phyloP scores from a whole-genome alignment of 2,888 invertebrate genomes.

The Zygaena filipendulae region DNA sequence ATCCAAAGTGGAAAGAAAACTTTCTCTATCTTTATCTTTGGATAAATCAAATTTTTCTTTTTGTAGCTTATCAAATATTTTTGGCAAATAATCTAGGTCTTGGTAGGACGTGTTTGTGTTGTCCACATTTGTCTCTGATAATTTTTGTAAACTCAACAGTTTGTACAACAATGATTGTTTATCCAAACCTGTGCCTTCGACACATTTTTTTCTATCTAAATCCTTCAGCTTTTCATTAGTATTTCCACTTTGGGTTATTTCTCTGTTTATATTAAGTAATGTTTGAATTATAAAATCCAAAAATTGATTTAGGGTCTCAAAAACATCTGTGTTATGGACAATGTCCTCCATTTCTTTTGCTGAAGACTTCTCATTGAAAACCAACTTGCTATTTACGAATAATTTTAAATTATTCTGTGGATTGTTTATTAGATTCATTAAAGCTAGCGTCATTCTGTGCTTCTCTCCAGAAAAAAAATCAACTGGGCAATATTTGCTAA shows the following conservation, averaged over 20 bases:
- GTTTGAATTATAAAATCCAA: conserved; percentile 38
- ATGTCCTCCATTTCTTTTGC: conserved; percentile 22
- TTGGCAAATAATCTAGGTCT: conserved; percentile 29
- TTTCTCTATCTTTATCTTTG: conserved; percentile 19
- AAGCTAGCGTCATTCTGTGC: conserved; percentile 62
- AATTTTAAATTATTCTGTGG: conserved; percentile 75
- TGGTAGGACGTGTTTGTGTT: conserved; percentile 6
- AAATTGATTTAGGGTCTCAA: conserved; percentile 28
- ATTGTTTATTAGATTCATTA: conserved; percentile 55
- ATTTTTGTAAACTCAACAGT: conserved; percentile 36
- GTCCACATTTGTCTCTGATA: conserved; percentile 21
- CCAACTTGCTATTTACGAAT: conserved; percentile 49
- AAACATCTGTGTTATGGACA: conserved; percentile 23
- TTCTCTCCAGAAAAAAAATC: conserved; percentile 75
- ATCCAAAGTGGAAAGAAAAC: conserved; percentile 23
- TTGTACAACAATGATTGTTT: conserved; percentile 27
- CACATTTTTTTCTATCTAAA: too few relatives aligned
- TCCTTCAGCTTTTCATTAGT: too few relatives aligned
- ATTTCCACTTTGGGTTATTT: conserved; percentile 1
- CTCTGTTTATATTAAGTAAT: conserved; percentile 19
- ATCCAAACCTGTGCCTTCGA: conserved; percentile 18
- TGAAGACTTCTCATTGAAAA: conserved; percentile 32
- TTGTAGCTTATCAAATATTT: conserved; percentile 26
- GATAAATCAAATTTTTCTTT: conserved; percentile 25
- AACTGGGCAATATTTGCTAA: conserved; percentile 76